Conservation (phyloP, 2,888 invertebrate genomes). For the Halictus quadricinctus region DNA sequence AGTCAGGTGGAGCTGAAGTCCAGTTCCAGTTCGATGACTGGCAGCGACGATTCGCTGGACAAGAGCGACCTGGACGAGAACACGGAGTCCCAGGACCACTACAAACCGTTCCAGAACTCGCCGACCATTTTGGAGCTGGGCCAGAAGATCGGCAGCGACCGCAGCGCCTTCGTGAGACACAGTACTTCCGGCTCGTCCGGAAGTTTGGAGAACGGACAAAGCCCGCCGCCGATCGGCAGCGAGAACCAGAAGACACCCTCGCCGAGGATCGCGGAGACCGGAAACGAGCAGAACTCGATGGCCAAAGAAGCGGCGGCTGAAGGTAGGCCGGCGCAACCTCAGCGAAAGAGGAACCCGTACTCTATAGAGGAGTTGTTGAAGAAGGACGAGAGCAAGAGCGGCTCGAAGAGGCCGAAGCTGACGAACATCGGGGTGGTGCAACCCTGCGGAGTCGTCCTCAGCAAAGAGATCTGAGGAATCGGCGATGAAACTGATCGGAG, state of each 20-base stretch:
- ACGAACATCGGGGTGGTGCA: constrained; percentile 84
- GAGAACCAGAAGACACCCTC: constrained; percentile 52
- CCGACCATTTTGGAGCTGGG: constrained; percentile 77
- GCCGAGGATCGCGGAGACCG: constrained; percentile 40
- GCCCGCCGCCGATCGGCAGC: constrained; percentile 60
- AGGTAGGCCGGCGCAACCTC: constrained; percentile 61
- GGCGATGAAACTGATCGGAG: neutral
- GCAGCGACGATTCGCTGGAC: constrained; percentile 86
- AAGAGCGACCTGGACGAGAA: constrained; percentile 82
- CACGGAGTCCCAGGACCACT: constrained; percentile 75
- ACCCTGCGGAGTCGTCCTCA: constrained; percentile 85
- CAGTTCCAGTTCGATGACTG: constrained; percentile 84
- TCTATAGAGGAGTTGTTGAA: constrained; percentile 94
- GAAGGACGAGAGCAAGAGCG: constrained; percentile 88
- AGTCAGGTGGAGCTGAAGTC: constrained; percentile 81
- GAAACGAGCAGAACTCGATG: constrained; percentile 49
- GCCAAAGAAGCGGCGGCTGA: constrained; percentile 60
- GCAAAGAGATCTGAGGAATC: constrained; percentile 80
- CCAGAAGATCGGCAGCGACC: constrained; percentile 77
- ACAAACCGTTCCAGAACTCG: constrained; percentile 77
- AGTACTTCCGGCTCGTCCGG: constrained; percentile 67
- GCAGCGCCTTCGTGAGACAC: constrained; percentile 78
- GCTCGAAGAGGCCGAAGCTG: constrained; percentile 79
- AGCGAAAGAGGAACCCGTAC: constrained; percentile 90
- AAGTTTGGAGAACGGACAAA: constrained; percentile 66